phyloP scores from a whole-genome alignment of 2,797 vertebrate genomes.

The Enteromius anoplus region DNA sequence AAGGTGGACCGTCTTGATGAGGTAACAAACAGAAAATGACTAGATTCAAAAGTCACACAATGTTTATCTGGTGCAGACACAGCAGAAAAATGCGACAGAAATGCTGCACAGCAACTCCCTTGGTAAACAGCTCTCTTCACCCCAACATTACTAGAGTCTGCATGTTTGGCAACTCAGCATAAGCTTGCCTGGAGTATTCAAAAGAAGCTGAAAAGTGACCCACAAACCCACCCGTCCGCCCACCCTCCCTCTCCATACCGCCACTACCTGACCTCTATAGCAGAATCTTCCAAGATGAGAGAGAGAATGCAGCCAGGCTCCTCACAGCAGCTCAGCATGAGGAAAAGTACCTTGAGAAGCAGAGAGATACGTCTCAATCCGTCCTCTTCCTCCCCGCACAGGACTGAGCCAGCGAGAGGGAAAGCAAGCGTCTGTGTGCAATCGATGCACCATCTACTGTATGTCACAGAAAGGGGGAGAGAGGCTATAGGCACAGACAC shows the following conservation, averaged over 20 bases:
- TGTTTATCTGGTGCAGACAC: constrained; percentile 46
- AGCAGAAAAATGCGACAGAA: constrained; percentile 57
- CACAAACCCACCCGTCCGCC: constrained; percentile 48
- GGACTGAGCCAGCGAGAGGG: constrained; percentile 64
- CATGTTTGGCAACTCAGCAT: constrained; percentile 59
- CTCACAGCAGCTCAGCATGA: constrained; percentile 59
- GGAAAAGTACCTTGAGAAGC: constrained; percentile 54
- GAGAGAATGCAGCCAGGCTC: constrained; percentile 57
- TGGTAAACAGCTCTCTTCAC: constrained; percentile 50
- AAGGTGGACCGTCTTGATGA: constrained; percentile 22
- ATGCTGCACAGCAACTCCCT: constrained; percentile 62
- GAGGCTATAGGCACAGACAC: constrained; percentile 71
- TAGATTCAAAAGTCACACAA: constrained; percentile 49
- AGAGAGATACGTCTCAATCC: constrained; percentile 60
- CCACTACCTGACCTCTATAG: constrained; percentile 64
- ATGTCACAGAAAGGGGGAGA: constrained; percentile 67
- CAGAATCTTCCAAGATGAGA: constrained; percentile 60
- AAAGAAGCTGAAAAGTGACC: constrained; percentile 62
- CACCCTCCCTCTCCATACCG: constrained; percentile 53
- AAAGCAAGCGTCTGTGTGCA: constrained; percentile 74
- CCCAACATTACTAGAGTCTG: constrained; percentile 53
- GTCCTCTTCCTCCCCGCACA: constrained; percentile 69
- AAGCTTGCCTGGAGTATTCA: constrained; percentile 57
- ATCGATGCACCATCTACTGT: constrained; percentile 82
- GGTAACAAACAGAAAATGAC: constrained; percentile 40